phyloP scores from a whole-genome alignment of 2,113 vertebrate genomes.

The Nasalis larvatus region DNA sequence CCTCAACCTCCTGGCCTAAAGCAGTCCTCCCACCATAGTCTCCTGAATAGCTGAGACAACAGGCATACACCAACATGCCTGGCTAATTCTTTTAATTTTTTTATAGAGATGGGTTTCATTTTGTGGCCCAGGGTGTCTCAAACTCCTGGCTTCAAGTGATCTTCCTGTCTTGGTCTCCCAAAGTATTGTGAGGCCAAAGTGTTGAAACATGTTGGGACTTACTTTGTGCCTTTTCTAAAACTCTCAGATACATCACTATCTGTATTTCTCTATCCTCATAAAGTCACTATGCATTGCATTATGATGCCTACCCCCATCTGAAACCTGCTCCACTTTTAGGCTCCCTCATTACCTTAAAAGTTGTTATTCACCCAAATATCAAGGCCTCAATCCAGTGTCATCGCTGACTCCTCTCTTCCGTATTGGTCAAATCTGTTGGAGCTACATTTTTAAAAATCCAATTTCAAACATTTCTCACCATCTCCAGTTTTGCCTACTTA shows the following conservation, averaged over 20 bases:
- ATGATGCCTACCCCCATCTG: background rate
- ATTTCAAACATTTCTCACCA: background rate
- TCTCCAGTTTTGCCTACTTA: background rate
- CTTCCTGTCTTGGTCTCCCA: background rate
- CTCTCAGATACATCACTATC: background rate
- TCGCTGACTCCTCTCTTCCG: background rate
- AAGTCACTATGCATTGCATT: background rate
- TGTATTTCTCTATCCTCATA: background rate
- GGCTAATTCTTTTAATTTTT: too few relatives aligned
- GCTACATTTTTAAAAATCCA: background rate
- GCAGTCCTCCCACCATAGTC: too few relatives aligned
- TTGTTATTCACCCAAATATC: background rate
- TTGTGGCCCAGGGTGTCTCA: too few relatives aligned
- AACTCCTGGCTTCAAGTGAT: background rate
- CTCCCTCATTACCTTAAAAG: background rate
- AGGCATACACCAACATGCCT: too few relatives aligned
- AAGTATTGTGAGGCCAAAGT: too few relatives aligned
- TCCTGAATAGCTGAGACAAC: too few relatives aligned
- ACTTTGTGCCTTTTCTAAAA: background rate
- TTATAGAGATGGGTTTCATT: too few relatives aligned
- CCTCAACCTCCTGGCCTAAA: too few relatives aligned
- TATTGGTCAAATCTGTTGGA: background rate
- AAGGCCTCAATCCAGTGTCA: background rate
- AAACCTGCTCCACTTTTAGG: background rate
- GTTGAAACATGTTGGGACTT: background rate